Percentiles rank a stretch among this genome's conserved stretches.
These are phyloP conservation scores for Sisor rabdophorus DNA, from an alignment of 2,113 vertebrate species.

Conservation along the genomic window DNA sequence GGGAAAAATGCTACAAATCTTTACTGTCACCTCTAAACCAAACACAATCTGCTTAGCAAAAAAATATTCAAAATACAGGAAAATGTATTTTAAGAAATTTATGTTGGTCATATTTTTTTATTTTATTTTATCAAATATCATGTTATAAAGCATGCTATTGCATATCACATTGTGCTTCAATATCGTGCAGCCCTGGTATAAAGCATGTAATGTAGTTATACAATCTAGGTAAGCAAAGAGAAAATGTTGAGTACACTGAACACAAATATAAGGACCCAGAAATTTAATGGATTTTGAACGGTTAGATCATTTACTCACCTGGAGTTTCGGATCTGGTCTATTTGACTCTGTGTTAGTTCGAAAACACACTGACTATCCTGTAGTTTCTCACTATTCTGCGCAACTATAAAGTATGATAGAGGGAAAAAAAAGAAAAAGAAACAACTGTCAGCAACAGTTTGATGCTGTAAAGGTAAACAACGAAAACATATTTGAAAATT, in stretches of 20 bases:
- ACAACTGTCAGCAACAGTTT: neutral
- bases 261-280: neutral
- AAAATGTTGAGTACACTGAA: neutral
- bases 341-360: conserved; percentile 86
- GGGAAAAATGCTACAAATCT: too few species aligned
- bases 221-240: neutral
- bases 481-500: neutral
- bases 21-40: too few species aligned
- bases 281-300: neutral
- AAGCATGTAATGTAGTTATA: neutral
- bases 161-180: too few species aligned
- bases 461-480: neutral
- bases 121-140: too few species aligned
- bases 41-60: too few species aligned
- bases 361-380: conserved; percentile 96
- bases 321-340: conserved; percentile 92
- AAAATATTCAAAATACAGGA: too few species aligned
- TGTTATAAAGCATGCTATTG: too few species aligned
- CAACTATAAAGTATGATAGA: conserved; percentile 69
- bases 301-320: conserved; percentile 67
- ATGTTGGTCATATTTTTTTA: too few species aligned
- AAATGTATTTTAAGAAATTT: too few species aligned
- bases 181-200: too few species aligned
- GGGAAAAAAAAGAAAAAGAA: neutral
- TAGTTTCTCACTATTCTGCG: conserved; percentile 92